phyloP scores from a whole-genome alignment of 2,888 invertebrate species.

The Eurytoma californica region DNA sequence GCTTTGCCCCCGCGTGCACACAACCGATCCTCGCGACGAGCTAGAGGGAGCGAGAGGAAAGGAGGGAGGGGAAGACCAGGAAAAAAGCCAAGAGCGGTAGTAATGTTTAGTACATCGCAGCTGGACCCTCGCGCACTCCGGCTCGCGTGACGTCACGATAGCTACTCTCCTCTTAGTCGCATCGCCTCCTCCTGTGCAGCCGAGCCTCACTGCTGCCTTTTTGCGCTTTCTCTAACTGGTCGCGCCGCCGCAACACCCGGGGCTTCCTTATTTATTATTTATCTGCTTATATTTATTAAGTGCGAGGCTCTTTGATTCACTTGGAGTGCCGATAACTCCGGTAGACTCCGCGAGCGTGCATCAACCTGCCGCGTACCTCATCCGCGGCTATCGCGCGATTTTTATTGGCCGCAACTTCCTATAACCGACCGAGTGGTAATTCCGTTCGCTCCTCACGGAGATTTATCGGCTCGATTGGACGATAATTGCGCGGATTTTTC shows the following conservation, averaged over 20 bases:
- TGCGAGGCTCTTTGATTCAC: conserved; percentile 28
- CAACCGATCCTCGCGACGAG: not conserved
- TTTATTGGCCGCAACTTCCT: not conserved
- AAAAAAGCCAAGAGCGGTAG: conserved; percentile 17
- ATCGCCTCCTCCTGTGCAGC: not conserved
- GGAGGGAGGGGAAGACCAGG: not conserved
- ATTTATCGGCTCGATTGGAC: not conserved
- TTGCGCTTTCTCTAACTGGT: not conserved
- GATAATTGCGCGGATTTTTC: no score
- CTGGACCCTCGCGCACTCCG: not conserved
- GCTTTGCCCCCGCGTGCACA: conserved; percentile 1
- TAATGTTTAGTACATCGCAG: conserved; percentile 35
- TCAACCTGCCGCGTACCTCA: not conserved
- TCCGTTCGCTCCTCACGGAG: not conserved
- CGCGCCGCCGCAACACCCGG: not conserved
- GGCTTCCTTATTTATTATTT: conserved; percentile 28
- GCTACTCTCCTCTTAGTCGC: not conserved
- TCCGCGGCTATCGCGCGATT: not conserved
- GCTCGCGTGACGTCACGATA: conserved; percentile 38
- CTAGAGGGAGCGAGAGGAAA: conserved; percentile 2
- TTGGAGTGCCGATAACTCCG: not conserved
- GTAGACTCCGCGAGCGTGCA: not conserved
- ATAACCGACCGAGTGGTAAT: not conserved
- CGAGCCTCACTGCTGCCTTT: not conserved
- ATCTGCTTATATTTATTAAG: conserved; percentile 27